phyloP scores from a whole-genome alignment of 2,888 invertebrate species.

The Phalera bucephala region DNA sequence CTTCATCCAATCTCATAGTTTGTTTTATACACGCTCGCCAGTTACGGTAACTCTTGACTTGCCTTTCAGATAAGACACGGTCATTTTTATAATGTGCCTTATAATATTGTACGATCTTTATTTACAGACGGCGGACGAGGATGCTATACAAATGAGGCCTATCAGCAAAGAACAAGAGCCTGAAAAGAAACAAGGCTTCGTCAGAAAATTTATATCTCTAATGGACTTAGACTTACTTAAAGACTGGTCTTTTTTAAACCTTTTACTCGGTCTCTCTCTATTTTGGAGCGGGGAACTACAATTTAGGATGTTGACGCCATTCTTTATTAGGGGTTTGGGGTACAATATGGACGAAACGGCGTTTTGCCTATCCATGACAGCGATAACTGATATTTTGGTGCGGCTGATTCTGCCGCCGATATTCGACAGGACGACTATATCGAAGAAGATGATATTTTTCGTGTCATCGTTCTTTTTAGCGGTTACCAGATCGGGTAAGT shows the following conservation, averaged over 20 bases:
- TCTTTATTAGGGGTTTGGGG: slow-evolving; percentile 85
- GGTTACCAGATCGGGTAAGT: slow-evolving; percentile 88
- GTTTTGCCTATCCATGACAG: slow-evolving; percentile 88
- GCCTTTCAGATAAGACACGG: too few relatives aligned
- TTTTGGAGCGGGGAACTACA: slow-evolving; percentile 90
- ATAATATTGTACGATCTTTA: slow-evolving; percentile 1
- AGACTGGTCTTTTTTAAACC: slow-evolving; percentile 88
- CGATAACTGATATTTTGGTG: slow-evolving; percentile 88
- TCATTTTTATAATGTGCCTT: too few relatives aligned
- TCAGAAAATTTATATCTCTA: slow-evolving; percentile 83
- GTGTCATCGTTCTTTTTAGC: slow-evolving; percentile 88
- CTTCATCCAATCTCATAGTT: too few relatives aligned
- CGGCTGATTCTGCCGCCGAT: slow-evolving; percentile 88
- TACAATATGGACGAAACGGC: slow-evolving; percentile 87
- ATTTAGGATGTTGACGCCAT: slow-evolving; percentile 88
- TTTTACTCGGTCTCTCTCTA: slow-evolving; percentile 87
- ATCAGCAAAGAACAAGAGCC: slow-evolving; percentile 66
- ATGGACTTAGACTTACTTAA: slow-evolving; percentile 89
- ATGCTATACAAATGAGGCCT: slow-evolving; percentile 73
- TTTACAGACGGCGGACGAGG: slow-evolving; percentile 74
- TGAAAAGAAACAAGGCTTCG: slow-evolving; percentile 64
- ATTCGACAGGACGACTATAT: slow-evolving; percentile 86
- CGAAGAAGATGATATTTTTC: slow-evolving; percentile 88
- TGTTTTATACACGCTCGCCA: too few relatives aligned
- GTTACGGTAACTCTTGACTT: too few relatives aligned